Percentiles rank a stretch among this genome's conserved stretches.
These are phyloP conservation scores for Fregetta grallaria DNA, from an alignment of 2,113 vertebrate genomes.

Conservation along the genomic window DNA sequence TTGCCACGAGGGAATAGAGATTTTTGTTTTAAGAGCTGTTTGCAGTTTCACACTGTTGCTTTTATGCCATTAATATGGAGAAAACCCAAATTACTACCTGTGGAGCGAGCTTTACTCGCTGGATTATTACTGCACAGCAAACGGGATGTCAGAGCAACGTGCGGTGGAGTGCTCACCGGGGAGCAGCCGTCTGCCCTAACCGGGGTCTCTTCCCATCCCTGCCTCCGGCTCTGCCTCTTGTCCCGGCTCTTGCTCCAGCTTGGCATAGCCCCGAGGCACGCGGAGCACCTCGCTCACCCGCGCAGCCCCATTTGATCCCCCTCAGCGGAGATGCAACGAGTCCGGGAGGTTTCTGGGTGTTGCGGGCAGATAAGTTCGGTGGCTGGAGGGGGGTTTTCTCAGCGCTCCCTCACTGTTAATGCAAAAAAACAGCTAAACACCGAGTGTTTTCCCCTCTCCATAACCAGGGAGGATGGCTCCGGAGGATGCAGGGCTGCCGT, in stretches of 20 bases:
- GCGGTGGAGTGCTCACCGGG: background rate
- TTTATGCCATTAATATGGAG: constrained; percentile 43
- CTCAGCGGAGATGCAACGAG: rapidly evolving
- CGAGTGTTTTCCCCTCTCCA: background rate
- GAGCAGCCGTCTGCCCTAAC: background rate
- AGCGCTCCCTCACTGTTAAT: background rate
- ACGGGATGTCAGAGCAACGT: background rate
- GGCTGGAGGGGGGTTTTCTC: background rate
- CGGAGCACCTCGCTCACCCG: background rate
- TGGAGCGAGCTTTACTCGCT: background rate
- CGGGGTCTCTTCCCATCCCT: background rate
- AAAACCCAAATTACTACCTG: constrained; percentile 27
- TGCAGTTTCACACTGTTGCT: constrained; percentile 55
- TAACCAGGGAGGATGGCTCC: background rate
- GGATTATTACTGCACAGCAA: background rate
- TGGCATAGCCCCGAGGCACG: background rate
- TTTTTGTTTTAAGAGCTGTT: constrained; percentile 60
- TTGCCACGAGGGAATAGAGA: constrained; percentile 18
- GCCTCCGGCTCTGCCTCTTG: background rate
- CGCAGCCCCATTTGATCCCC: background rate
- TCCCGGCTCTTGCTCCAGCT: background rate
- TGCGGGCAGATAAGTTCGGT: background rate
- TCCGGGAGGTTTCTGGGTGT: rapidly evolving
- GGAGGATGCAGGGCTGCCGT: background rate
- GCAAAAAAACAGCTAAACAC: background rate